These are phyloP conservation scores for Noctua janthina DNA, from an alignment of 2,888 invertebrate genomes.

Conservation along the genomic window DNA sequence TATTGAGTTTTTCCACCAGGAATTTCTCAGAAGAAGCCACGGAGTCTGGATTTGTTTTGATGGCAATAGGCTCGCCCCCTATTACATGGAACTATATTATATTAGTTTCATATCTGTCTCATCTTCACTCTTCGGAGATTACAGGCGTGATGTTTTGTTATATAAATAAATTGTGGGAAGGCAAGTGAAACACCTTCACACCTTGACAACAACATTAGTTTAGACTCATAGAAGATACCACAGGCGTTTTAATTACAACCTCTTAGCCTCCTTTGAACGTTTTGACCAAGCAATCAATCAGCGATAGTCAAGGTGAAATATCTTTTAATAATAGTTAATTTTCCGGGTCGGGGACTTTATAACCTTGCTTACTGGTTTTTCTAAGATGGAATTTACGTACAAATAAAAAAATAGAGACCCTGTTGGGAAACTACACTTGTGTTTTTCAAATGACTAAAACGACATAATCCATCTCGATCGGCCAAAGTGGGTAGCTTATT, in stretches of 20 bases:
- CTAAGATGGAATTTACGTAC: background rate
- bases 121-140: too few relatives aligned
- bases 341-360: slow-evolving; percentile 8
- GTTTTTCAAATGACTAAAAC: background rate
- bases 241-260: slow-evolving; percentile 24
- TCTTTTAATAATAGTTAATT: background rate
- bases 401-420: too few relatives aligned
- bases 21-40: too few relatives aligned
- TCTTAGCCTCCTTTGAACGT: slow-evolving; percentile 8
- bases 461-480: background rate
- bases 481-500: background rate
- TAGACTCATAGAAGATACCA: slow-evolving; percentile 17
- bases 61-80: too few relatives aligned
- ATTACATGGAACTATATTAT: too few relatives aligned
- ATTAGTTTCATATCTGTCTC: too few relatives aligned
- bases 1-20: too few relatives aligned
- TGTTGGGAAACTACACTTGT: background rate
- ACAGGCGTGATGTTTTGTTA: too few relatives aligned
- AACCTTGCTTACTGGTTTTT: slow-evolving; percentile 11
- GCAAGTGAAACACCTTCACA: background rate
- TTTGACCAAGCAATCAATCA: slow-evolving; percentile 29
- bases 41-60: too few relatives aligned
- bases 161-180: background rate
- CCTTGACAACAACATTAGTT: slow-evolving; percentile 13
- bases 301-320: slow-evolving; percentile 16